Percentiles rank a stretch among this genome's conserved stretches.
These are phyloP conservation scores for Gerris buenoi DNA, from an alignment of 1,140 invertebrate species.

Conservation along the genomic window DNA sequence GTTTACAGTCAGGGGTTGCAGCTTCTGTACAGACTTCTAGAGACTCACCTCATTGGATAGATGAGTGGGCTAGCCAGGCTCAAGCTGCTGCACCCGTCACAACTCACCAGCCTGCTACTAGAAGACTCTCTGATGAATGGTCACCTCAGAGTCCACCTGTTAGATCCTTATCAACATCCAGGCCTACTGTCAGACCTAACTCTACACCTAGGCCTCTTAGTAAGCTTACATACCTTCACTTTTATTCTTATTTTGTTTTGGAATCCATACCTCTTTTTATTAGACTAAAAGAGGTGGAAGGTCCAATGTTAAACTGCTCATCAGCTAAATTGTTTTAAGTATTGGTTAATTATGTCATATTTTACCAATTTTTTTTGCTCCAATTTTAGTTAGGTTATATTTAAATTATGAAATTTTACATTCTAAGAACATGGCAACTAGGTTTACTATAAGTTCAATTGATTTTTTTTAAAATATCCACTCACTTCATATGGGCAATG, in stretches of 20 bases:
- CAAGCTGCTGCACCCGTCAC: not conserved
- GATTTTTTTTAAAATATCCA: too few species aligned
- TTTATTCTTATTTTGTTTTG: not conserved
- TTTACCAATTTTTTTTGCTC: too few species aligned
- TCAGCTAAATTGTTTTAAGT: too few species aligned
- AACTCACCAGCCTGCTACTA: not conserved
- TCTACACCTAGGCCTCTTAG: not conserved
- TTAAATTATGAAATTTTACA: too few species aligned
- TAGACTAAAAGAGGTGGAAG: too few species aligned
- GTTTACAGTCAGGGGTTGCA: slow-evolving; percentile 35
- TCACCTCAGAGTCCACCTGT: not conserved
- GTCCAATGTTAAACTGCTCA: too few species aligned
- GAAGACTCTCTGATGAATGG: not conserved
- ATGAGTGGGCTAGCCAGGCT: slow-evolving; percentile 40
- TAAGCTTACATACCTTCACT: slow-evolving; percentile 2
- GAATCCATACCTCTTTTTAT: not conserved
- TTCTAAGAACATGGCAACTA: too few species aligned
- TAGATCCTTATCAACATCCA: not conserved
- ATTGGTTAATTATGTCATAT: too few species aligned
- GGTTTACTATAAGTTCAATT: too few species aligned
- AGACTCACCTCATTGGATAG: slow-evolving; percentile 33
- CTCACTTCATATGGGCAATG: too few species aligned
- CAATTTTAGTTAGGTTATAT: too few species aligned
- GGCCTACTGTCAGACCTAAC: not conserved
- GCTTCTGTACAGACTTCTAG: not conserved